Evolutionary conservation across 2,113 vertebrate species (phyloP).

Genomic region (Heterocephalus glaber): DNA sequence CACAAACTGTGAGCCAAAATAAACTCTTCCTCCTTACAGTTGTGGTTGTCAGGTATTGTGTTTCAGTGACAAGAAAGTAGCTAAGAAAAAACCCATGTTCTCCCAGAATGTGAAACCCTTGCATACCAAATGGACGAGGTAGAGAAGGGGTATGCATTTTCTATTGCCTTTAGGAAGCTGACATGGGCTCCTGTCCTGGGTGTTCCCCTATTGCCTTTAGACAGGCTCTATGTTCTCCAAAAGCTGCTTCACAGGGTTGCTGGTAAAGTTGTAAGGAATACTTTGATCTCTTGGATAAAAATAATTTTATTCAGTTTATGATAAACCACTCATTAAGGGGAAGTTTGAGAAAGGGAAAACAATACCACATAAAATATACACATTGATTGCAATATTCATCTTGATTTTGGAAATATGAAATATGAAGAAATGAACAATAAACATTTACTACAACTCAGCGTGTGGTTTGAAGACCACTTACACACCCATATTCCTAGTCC

Average conservation of each 20-base stretch:
- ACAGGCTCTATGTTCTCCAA: background rate
- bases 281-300: background rate
- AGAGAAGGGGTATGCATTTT: rapidly evolving
- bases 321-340: background rate
- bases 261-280: background rate
- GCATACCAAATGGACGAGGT: rapidly evolving
- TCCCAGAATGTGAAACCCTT: too few relatives aligned
- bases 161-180: too few relatives aligned
- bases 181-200: background rate
- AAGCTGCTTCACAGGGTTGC: background rate
- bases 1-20: background rate
- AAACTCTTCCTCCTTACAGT: background rate
- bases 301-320: background rate
- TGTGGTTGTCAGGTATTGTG: background rate
- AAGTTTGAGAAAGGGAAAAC: background rate
- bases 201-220: background rate
- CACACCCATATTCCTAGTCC: background rate
- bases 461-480: background rate
- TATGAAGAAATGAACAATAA: background rate
- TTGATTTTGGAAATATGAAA: slow-evolving; percentile 1
- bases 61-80: background rate
- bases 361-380: background rate
- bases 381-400: background rate
- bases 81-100: background rate
- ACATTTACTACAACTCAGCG: background rate